Base-by-base conservation (phyloP, 2,113 vertebrate species). In the Calyptomena viridis region DNA sequence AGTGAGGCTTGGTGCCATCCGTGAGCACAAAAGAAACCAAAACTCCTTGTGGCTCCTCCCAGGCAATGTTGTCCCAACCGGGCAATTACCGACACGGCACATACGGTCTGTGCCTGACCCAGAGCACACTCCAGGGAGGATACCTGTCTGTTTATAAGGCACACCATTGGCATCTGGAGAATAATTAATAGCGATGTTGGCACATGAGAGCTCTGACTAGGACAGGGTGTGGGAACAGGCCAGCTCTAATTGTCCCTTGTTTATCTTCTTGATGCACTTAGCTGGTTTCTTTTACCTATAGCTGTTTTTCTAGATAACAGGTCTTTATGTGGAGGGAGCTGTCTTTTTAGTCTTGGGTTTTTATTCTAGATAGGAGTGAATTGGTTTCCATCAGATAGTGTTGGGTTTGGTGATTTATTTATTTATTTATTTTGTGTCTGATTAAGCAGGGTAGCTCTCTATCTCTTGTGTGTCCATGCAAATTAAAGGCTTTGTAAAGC, bases 141-240 rank as follows among this genome's bases (percentile, higher is more conserved):
- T 87, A 35, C 77, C 67, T 81, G 50, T 42, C 58, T 91, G 84
- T 94, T 96, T 95, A 81, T 94, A 92, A 81, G 64, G 83, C 79
- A 71, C 52, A 11, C 14, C 37, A 33, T 18, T 91, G 94, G 94
- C 62, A 84, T 88, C 88, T 80, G 87, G 87, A 55, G 87, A 79
- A 81, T 90, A 86, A 94, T 91, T 93, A 90, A 93, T 83, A 95
- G 93, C 59, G 69, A 40, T n/a, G 77, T 77, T 91, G 79, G 86
- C 22, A 31, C 60, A 39, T 73, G 86, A 69, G 90, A 86, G 88
- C 74, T 73, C 83, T 91, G 95, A 95, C 80, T 91, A 92, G 90
- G 68, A 90, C 90, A 92, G 96, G 95, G 94, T 59, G 90, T 94
- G 95, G 92, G 81, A 96, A 53, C 75, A 67, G 93, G 64, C 89